These are phyloP conservation scores for Sigmodon hispidus DNA, from an alignment of 2,113 vertebrate species.

Conservation along the genomic window DNA sequence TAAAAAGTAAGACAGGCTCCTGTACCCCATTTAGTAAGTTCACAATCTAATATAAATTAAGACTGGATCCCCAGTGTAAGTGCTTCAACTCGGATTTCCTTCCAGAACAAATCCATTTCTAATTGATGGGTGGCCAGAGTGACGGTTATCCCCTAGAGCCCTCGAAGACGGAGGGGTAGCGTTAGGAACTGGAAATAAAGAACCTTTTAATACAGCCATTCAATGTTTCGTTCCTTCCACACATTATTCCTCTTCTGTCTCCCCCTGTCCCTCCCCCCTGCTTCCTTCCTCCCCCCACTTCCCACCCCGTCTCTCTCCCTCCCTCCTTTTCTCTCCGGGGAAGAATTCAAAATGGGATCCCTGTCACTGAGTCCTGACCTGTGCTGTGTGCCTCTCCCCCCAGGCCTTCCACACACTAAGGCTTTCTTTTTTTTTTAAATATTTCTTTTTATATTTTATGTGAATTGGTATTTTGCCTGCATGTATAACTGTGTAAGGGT, in stretches of 20 bases:
- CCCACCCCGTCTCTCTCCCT: not conserved
- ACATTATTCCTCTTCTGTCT: too few species aligned
- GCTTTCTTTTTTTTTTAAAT: too few species aligned
- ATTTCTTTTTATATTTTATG: too few species aligned
- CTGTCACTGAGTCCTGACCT: not conserved
- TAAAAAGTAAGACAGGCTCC: not conserved
- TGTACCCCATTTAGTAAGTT: not conserved
- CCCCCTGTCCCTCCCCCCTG: too few species aligned
- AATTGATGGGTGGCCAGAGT: not conserved
- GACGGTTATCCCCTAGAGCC: not conserved
- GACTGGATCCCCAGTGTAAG: slow-evolving; percentile 20
- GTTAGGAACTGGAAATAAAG: not conserved
- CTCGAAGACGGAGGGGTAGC: not conserved
- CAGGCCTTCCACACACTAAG: not conserved
- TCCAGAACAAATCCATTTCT: slow-evolving; percentile 29
- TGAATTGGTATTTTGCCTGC: too few species aligned
- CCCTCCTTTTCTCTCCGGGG: not conserved
- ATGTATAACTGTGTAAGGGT: too few species aligned
- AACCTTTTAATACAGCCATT: not conserved
- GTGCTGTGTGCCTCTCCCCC: rapidly evolving
- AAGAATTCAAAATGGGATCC: not conserved
- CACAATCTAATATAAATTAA: slow-evolving; percentile 22
- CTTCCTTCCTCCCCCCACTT: not conserved
- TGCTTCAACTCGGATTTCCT: slow-evolving; percentile 37
- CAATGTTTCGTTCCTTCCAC: not conserved